Evolutionary conservation across 2,113 vertebrate genomes (phyloP).

Genomic region (Glaucidium brasilianum): DNA sequence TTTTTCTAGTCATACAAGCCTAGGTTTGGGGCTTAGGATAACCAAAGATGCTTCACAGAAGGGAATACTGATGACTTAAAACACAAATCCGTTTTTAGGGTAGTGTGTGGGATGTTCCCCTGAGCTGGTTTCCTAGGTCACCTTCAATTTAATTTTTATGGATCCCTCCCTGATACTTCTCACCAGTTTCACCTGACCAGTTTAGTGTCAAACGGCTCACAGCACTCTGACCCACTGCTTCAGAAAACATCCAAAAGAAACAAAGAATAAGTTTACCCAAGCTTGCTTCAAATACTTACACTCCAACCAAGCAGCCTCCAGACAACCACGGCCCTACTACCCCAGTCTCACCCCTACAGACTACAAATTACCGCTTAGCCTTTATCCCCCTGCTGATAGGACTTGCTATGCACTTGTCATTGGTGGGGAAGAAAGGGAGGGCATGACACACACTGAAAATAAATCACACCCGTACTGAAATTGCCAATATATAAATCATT

Average conservation of each 20-base stretch:
- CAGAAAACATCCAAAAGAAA: not conserved
- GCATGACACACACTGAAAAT: not conserved
- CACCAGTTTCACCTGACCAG: not conserved
- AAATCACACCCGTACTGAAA: not conserved
- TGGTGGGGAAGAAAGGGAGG: not conserved
- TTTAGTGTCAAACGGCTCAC: not conserved
- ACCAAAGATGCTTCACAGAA: not conserved
- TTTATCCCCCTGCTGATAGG: not conserved
- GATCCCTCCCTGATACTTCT: not conserved
- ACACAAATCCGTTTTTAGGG: not conserved
- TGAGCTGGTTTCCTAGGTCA: not conserved
- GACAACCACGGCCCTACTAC: not conserved
- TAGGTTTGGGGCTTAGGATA: not conserved
- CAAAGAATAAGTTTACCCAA: not conserved
- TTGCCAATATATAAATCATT: not conserved
- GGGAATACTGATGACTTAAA: not conserved
- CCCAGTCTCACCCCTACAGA: not conserved
- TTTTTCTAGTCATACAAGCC: not conserved
- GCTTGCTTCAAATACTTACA: not conserved
- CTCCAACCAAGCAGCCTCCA: not conserved
- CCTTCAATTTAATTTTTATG: not conserved
- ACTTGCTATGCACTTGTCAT: not conserved
- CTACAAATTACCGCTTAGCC: not conserved
- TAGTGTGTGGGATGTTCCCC: not conserved
- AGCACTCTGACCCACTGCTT: not conserved